Conservation (phyloP, 2,888 invertebrate species). For the Megamerina dolium region DNA sequence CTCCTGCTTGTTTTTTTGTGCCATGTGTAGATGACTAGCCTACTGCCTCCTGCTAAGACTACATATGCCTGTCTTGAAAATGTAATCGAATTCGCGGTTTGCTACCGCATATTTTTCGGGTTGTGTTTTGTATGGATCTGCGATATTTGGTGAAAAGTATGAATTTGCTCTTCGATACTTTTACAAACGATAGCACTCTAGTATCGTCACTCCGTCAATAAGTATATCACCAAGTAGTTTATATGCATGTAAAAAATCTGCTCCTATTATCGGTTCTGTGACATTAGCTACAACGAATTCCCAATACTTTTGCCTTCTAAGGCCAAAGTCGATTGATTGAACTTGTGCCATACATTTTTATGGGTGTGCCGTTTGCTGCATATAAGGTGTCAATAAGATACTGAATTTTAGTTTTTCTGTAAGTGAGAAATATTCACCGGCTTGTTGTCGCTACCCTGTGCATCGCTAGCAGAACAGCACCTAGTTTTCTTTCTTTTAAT, state of each 20-base stretch:
- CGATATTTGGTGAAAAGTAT: constrained; percentile 15
- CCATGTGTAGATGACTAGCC: constrained; percentile 21
- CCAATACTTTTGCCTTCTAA: not conserved
- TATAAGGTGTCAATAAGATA: not conserved
- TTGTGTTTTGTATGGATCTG: constrained; percentile 14
- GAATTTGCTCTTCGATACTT: too few relatives aligned
- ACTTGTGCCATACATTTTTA: not conserved
- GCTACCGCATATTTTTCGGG: constrained; percentile 16
- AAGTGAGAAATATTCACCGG: too few relatives aligned
- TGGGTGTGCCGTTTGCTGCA: not conserved
- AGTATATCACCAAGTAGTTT: not conserved
- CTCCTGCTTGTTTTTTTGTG: constrained; percentile 12
- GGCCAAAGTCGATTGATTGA: not conserved
- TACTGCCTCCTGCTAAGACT: constrained; percentile 21
- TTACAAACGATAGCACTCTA: too few relatives aligned
- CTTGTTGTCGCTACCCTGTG: too few relatives aligned
- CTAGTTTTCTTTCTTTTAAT: not conserved
- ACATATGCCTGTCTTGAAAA: constrained; percentile 19
- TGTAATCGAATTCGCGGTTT: constrained; percentile 18
- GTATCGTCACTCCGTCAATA: too few relatives aligned
- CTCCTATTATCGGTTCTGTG: not conserved
- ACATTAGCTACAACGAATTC: constrained; percentile 1
- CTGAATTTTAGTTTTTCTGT: too few relatives aligned
- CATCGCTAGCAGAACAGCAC: not conserved
- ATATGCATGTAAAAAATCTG: not conserved